Conservation (phyloP, 1,140 invertebrate genomes). For the Globodera ellingtonae region DNA sequence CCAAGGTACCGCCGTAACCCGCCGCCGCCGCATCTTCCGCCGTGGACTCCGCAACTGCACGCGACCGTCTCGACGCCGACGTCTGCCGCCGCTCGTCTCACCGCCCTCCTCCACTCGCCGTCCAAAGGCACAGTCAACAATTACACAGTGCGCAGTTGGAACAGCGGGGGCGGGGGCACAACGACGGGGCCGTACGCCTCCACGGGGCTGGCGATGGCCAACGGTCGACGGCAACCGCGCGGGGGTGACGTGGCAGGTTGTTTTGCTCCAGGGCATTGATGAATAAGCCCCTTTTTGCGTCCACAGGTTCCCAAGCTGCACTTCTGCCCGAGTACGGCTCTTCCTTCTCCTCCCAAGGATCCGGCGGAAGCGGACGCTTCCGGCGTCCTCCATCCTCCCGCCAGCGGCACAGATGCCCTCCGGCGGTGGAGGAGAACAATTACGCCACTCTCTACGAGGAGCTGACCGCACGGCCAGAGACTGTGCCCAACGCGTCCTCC, state of each 20-base stretch:
- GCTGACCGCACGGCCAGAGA: neutral
- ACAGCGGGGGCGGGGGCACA: conserved; percentile 17
- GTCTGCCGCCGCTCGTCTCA: conserved; percentile 7
- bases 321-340: conserved; percentile 53
- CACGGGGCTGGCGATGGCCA: conserved; percentile 7
- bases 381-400: conserved; percentile 17
- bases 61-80: conserved; percentile 23
- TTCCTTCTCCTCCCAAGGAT: conserved; percentile 56
- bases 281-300: conserved; percentile 1
- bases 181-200: conserved; percentile 10
- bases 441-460: conserved; percentile 62
- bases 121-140: conserved; percentile 17
- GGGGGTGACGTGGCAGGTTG: conserved; percentile 9
- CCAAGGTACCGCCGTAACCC: neutral
- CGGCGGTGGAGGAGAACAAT: conserved; percentile 47
- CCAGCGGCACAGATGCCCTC: conserved; percentile 3
- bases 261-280: conserved; percentile 13
- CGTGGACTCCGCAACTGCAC: conserved; percentile 13
- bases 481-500: neutral
- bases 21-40: neutral
- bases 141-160: conserved; percentile 33
- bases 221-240: conserved; percentile 3
- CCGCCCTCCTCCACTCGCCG: conserved; percentile 9
- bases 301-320: conserved; percentile 58
- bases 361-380: conserved; percentile 37